A percentile compares a stretch with the other conserved stretches of the same genome.
Conservation (phyloP, 2,888 invertebrate species). For the Unio delphinus region DNA sequence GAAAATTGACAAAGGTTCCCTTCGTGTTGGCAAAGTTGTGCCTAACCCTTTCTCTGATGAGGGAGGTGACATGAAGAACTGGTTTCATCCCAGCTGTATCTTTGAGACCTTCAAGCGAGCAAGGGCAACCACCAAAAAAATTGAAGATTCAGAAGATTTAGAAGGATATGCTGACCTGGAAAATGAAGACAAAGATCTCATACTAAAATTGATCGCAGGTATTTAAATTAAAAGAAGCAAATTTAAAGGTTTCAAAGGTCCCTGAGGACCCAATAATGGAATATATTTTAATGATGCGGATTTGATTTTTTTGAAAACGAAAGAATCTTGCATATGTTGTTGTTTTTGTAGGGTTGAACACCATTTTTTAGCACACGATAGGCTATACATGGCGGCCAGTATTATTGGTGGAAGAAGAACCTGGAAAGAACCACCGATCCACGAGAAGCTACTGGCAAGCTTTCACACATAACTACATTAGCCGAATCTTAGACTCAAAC, state of each 20-base stretch:
- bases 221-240: neutral
- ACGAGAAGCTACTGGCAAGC: too few species aligned
- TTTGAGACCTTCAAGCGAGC: constrained; percentile 86
- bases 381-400: too few species aligned
- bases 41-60: constrained; percentile 84
- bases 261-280: neutral
- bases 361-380: too few species aligned
- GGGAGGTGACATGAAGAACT: constrained; percentile 85
- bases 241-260: neutral
- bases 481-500: too few species aligned
- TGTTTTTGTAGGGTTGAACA: too few species aligned
- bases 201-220: constrained; percentile 79
- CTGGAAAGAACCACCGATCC: too few species aligned
- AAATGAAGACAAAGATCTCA: constrained; percentile 79
- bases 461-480: too few species aligned
- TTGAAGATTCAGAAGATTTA: constrained; percentile 84
- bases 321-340: too few species aligned
- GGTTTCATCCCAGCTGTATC: constrained; percentile 85
- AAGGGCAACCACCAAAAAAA: constrained; percentile 84
- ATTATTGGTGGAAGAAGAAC: too few species aligned
- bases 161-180: constrained; percentile 82
- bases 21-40: constrained; percentile 84
- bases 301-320: too few species aligned
- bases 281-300: too few species aligned
- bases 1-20: constrained; percentile 80